These are phyloP conservation scores for Drosophila rufa DNA, from an alignment of 1,140 invertebrate species.

Conservation along the genomic window DNA sequence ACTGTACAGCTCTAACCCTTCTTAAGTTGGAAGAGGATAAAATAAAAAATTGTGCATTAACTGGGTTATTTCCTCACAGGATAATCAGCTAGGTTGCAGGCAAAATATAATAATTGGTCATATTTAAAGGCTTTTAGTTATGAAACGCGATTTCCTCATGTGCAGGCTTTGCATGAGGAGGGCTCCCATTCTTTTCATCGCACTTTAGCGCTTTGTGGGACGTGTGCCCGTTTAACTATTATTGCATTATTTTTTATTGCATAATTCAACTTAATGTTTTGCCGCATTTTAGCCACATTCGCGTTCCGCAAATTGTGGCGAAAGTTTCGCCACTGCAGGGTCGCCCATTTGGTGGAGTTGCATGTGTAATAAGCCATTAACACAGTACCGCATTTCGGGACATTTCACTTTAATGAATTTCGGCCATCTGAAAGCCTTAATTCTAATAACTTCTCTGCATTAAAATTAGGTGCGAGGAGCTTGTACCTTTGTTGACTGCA, in stretches of 20 bases:
- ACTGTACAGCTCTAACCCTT: background rate
- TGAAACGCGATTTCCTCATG: slow-evolving; percentile 3
- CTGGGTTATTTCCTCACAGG: background rate
- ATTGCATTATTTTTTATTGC: slow-evolving; percentile 77
- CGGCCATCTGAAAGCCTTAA: slow-evolving; percentile 50
- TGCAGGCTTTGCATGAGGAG: slow-evolving; percentile 7
- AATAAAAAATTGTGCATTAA: background rate
- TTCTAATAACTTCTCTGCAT: slow-evolving; percentile 63
- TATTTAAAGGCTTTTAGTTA: background rate
- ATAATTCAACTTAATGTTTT: slow-evolving; percentile 77
- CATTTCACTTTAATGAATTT: slow-evolving; percentile 46
- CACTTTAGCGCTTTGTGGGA: slow-evolving; percentile 24
- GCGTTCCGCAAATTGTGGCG: slow-evolving; percentile 73
- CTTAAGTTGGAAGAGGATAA: background rate
- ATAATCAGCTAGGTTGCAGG: background rate
- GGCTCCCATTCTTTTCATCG: background rate
- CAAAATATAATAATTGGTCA: background rate
- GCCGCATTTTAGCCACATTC: slow-evolving; percentile 78
- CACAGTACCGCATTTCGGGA: slow-evolving; percentile 60
- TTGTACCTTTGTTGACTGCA: slow-evolving; percentile 69
- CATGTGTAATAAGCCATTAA: slow-evolving; percentile 83
- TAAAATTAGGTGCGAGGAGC: slow-evolving; percentile 71
- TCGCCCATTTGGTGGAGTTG: slow-evolving; percentile 59
- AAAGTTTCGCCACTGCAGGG: slow-evolving; percentile 44
- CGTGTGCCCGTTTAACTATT: slow-evolving; percentile 59